Evolutionary conservation across 2,888 invertebrate genomes (phyloP).

Genomic region (Spodoptera picta): DNA sequence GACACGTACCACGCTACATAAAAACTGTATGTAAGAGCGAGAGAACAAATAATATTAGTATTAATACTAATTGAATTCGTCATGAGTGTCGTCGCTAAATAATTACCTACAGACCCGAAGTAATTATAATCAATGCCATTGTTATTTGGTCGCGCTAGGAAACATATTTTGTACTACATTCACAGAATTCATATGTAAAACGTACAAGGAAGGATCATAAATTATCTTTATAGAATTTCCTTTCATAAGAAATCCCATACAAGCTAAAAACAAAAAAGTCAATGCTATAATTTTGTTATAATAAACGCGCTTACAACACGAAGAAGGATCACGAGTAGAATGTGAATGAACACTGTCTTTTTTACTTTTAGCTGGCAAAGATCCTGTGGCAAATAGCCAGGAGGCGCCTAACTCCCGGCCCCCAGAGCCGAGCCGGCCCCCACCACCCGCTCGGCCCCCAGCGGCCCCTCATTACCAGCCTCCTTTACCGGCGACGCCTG

Average conservation of each 20-base stretch:
- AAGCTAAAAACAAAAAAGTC: no score
- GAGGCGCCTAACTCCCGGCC: conserved; percentile 74
- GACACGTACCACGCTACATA: conserved; percentile 1
- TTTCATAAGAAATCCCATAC: no score
- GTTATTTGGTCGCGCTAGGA: not conserved
- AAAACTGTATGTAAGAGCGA: conserved; percentile 2
- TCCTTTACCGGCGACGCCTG: conserved; percentile 66
- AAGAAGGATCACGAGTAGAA: no score
- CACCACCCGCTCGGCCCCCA: conserved; percentile 71
- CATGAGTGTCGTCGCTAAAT: conserved; percentile 11
- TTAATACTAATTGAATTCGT: not conserved
- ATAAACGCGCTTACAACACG: no score
- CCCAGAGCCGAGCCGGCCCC: conserved; percentile 77
- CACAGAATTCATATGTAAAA: no score
- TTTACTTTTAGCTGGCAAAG: conserved; percentile 73
- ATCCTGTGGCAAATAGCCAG: conserved; percentile 65
- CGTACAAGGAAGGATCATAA: no score
- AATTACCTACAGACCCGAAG: not conserved
- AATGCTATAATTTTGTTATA: no score
- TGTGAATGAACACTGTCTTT: conserved; percentile 2
- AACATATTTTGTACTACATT: not conserved
- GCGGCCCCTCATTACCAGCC: conserved; percentile 74
- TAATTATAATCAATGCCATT: conserved; percentile 1
- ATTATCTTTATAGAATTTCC: no score
- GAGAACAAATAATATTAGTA: not conserved